phyloP scores from a whole-genome alignment of 2,888 invertebrate species.

The Cosmorhoe ocellata region DNA sequence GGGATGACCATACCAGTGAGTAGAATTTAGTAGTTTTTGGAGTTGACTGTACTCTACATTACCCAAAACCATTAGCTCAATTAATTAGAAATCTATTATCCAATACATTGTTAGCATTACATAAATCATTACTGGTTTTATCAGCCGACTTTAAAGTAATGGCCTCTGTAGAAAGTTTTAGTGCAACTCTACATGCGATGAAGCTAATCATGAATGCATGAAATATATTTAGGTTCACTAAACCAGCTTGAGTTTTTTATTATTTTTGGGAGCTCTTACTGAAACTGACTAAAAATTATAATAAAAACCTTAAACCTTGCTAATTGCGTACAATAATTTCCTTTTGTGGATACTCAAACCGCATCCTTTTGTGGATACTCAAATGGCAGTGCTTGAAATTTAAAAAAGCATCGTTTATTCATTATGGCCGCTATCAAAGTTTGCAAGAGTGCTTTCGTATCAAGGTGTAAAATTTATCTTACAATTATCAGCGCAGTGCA shows the following conservation, averaged over 20 bases:
- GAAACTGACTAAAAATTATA: no score
- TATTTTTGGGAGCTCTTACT: no score
- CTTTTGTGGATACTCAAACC: no score
- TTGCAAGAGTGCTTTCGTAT: no score
- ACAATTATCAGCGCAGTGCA: slow-evolving; percentile 43
- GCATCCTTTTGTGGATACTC: no score
- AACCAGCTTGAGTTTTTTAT: background rate
- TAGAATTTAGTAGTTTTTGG: no score
- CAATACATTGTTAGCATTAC: slow-evolving; percentile 47
- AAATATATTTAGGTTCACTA: background rate
- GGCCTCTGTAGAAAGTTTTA: slow-evolving; percentile 50
- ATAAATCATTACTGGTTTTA: slow-evolving; percentile 49
- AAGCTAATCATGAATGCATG: slow-evolving; percentile 8
- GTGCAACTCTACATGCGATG: slow-evolving; percentile 45
- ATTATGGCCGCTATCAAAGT: no score
- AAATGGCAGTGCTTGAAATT: no score
- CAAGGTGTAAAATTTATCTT: slow-evolving; percentile 35
- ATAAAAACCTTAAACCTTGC: no score
- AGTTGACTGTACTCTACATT: slow-evolving; percentile 9
- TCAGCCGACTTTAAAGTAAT: slow-evolving; percentile 43
- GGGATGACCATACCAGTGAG: no score
- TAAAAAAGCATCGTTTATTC: no score
- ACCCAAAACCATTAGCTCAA: slow-evolving; percentile 25
- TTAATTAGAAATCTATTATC: slow-evolving; percentile 50
- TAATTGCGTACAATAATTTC: no score